Base-by-base conservation (phyloP, 2,888 invertebrate species). In the Epinotia bilunana region DNA sequence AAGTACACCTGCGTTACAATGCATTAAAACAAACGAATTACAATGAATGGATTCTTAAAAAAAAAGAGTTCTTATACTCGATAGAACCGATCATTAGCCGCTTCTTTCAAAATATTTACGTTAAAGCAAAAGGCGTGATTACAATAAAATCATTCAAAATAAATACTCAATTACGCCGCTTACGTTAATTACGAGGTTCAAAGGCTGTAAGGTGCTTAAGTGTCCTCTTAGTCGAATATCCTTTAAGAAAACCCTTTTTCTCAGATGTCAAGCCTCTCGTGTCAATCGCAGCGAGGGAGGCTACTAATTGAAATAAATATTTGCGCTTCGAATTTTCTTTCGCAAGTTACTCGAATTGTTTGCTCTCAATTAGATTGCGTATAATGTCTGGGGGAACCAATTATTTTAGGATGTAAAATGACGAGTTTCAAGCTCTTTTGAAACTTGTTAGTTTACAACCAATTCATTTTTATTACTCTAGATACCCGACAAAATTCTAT, bases 251-350 rank as follows among this genome's bases (percentile, higher is more conserved):
- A 86, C 88, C 92, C 92, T 90, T 91, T 91, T 91, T 91, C 89
- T 87, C 82, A 81, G 87, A 90, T 91, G 91, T 91, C 92, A 90
- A 84, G 89, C 88, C 89, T 90, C 84, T 90, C 87, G 85, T 88
- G 91, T 91, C 91, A 91, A 89, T 89, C 84, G 88, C 91, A 91
- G 81, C 79, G 62, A 82, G 80, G 83, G 87, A 85, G 82, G 78
- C 81, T 82, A 81, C 84, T 91, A 91, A 92, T 91, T 92, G 91
- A 90, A 90, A 91, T 92, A 92, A 92, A 92, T 92, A 92, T 92
- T 92, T 90, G 89, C 84, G 83, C 82, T 80, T 87, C 85, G 82
- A 88, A 90, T 91, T 91, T 88, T 88, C 87, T 88, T 87, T 87
- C 81, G 79, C 60, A 20, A 58, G 61, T 80, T 78, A 81, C 82